Evolutionary conservation across 2,888 invertebrate species (phyloP), one percentile per base, ranked within the genome.

Genomic region (Drosophila mimica): DNA sequence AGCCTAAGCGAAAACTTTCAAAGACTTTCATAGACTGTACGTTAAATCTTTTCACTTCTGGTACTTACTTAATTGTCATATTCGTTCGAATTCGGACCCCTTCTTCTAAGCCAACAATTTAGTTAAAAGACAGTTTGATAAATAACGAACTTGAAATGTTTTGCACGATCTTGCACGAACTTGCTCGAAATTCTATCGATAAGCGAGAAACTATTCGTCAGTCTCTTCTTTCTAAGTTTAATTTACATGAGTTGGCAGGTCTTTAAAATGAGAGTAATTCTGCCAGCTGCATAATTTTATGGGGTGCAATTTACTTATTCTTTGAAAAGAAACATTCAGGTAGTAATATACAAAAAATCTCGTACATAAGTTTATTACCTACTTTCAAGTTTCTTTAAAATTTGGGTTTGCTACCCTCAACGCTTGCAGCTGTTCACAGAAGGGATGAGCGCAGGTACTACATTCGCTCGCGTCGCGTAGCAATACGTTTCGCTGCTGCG

Each of bases 401-500:
- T 28, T 13, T 8, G 33, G 28, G 31, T 64, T 40, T 17, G 4
- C 64, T 34, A 38, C 53, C 58, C 49, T 13, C 25, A 28, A 3
- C 2, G 2, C 3, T 3, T 9, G 43, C 56, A 69, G 59, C 64
- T 64, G 57, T 8, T 28, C 8, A 11, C 9, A 70, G 67, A 28
- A 7, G 13, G 7, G 4, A 17, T 1, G n/a, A 49, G 46, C 0
- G 0, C 11, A 70, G 73, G 80, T 77, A 82, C 66, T 67, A 76
- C 70, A 64, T 52, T 48, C 31, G 8, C 4, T 30, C 54, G 52
- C 48, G 70, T 57, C 46, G 58, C 64, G 64, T 58, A 74, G 75
- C 80, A 75, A 81, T 63, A 79, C 76, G 43, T 49, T 43, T 69
- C 36, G 62, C 28, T 36, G 51, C 70, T 56, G 74, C 69, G 53